Percentiles rank a stretch among this genome's conserved stretches.
These are phyloP conservation scores for Argyrosomus japonicus DNA, from an alignment of 2,113 vertebrate species.

Conservation along the genomic window DNA sequence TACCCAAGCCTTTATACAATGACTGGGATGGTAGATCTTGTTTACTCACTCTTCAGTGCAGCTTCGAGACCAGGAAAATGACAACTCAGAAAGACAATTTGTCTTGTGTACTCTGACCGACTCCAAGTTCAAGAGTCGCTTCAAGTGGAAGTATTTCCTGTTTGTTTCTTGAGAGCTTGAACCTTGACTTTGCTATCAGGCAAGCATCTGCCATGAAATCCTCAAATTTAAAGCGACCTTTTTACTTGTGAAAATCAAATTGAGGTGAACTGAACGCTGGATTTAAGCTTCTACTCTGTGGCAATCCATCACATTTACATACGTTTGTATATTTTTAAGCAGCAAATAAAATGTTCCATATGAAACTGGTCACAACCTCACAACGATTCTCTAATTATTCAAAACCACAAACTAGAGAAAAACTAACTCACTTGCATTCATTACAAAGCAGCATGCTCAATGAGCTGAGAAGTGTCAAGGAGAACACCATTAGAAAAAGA, in stretches of 20 bases:
- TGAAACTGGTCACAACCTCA: not conserved
- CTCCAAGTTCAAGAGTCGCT: conserved; percentile 52
- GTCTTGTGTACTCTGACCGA: conserved; percentile 23
- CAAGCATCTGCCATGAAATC: not conserved
- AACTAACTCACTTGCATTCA: conserved; percentile 5
- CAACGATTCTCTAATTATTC: not conserved
- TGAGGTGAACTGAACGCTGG: not conserved
- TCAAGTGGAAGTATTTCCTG: conserved; percentile 63
- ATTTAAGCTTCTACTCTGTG: not conserved
- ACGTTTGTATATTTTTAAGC: conserved; percentile 3
- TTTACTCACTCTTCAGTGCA: conserved; percentile 49
- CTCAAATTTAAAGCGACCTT: not conserved
- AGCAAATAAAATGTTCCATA: not conserved
- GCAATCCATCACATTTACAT: not conserved
- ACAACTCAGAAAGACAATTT: conserved; percentile 26
- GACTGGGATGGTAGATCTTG: conserved; percentile 33
- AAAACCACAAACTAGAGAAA: not conserved
- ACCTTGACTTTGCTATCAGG: conserved; percentile 6
- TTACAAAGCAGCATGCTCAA: conserved; percentile 5
- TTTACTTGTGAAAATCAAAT: not conserved
- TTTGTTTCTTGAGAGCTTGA: conserved; percentile 37
- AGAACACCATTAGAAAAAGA: conserved; percentile 11
- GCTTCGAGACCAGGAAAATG: conserved; percentile 33
- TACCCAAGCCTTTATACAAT: conserved; percentile 49
- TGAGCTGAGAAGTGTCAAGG: conserved; percentile 17